A percentile compares a stretch with the other conserved stretches of the same genome.
Evolutionary conservation across 2,888 invertebrate genomes (phyloP).

Genomic region (Rhamphomyia laevipes): DNA sequence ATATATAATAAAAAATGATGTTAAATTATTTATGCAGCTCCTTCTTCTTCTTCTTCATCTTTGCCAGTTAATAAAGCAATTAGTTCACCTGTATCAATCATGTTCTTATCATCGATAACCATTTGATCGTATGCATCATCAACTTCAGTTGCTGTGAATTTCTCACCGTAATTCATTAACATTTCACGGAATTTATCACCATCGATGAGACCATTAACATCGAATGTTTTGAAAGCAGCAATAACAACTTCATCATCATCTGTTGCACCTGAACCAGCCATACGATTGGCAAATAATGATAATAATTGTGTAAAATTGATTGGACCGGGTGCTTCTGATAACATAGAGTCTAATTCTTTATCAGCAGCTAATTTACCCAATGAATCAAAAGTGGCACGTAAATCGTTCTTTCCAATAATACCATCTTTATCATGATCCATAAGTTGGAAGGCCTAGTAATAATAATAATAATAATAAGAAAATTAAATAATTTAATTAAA

Average conservation of each 20-base stretch:
- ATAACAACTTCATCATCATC: slow-evolving; percentile 89
- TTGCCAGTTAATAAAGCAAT: slow-evolving; percentile 81
- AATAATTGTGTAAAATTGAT: slow-evolving; percentile 92
- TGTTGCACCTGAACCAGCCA: slow-evolving; percentile 76
- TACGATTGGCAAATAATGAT: slow-evolving; percentile 82
- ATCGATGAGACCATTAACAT: slow-evolving; percentile 78
- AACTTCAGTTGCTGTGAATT: slow-evolving; percentile 77
- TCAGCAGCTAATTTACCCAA: slow-evolving; percentile 82
- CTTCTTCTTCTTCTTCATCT: slow-evolving; percentile 69
- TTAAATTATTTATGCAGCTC: slow-evolving; percentile 23
- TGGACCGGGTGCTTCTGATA: slow-evolving; percentile 76
- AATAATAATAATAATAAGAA: slow-evolving; percentile 6
- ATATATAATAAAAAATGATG: slow-evolving; percentile 1
- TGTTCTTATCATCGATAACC: slow-evolving; percentile 82
- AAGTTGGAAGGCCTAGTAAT: slow-evolving; percentile 73
- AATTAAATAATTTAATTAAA: not conserved
- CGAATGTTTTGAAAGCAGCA: slow-evolving; percentile 86
- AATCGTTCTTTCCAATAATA: slow-evolving; percentile 78
- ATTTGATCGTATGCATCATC: slow-evolving; percentile 90
- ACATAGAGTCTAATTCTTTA: slow-evolving; percentile 85
- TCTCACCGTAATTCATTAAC: slow-evolving; percentile 87
- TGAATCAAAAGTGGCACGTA: slow-evolving; percentile 83
- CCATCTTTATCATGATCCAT: slow-evolving; percentile 96
- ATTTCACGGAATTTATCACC: slow-evolving; percentile 82
- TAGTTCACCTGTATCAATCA: slow-evolving; percentile 77